Percentiles rank a stretch among this genome's conserved stretches.
phyloP scores from a whole-genome alignment of 37 sponge, comb jelly and placozoan genomes.

The Oscarella lobularis region DNA sequence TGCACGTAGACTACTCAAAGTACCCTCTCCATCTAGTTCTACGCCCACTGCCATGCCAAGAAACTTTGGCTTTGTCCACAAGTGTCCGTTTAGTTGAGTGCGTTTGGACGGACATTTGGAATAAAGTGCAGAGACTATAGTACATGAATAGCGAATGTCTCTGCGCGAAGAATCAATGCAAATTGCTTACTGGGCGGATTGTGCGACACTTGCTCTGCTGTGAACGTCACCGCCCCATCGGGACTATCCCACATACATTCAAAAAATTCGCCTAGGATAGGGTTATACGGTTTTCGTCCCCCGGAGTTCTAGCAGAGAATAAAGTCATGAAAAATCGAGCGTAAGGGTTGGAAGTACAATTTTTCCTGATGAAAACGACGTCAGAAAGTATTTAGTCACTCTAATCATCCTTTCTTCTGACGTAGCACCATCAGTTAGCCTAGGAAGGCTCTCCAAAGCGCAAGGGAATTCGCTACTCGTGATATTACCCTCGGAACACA shows the following conservation, averaged over 20 bases:
- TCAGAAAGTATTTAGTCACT: not conserved
- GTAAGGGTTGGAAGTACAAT: not conserved
- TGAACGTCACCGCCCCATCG: not conserved
- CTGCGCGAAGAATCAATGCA: no score
- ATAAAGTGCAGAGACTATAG: not conserved
- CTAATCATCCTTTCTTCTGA: not conserved
- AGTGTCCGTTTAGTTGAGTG: not conserved
- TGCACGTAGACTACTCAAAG: not conserved
- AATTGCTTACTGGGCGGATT: not conserved
- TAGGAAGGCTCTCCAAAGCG: not conserved
- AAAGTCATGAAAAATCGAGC: not conserved
- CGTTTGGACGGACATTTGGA: not conserved
- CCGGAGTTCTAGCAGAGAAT: not conserved
- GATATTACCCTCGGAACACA: not conserved
- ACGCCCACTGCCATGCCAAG: not conserved
- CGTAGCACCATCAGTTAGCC: not conserved
- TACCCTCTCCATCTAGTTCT: not conserved
- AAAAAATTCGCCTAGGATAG: not conserved
- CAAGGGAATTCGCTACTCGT: no score
- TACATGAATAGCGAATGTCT: no score
- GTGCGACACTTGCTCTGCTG: slow-evolving; percentile 1
- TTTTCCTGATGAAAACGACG: not conserved
- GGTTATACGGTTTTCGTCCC: not conserved
- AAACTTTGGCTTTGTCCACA: not conserved
- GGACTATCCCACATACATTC: not conserved